Evolutionary conservation across 1,140 invertebrate genomes (phyloP).

Genomic region (Caenorhabditis tropicalis): DNA sequence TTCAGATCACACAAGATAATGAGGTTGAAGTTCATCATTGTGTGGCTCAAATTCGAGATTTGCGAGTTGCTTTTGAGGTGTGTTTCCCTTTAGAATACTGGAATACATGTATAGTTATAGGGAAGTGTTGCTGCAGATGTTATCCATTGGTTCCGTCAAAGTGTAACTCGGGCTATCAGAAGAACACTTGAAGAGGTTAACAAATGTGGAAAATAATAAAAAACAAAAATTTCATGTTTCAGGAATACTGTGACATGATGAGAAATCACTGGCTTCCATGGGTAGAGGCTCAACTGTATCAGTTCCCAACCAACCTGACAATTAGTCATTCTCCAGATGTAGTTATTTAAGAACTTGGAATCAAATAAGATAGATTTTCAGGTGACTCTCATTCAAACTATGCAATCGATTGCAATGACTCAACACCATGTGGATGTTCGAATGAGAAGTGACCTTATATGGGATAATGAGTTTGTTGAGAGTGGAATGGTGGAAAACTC

Average conservation of each 20-base stretch:
- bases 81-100: neutral
- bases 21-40: constrained; percentile 55
- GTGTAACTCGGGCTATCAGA: constrained; percentile 49
- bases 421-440: constrained; percentile 37
- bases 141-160: constrained; percentile 55
- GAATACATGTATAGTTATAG: neutral
- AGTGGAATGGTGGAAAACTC: constrained; percentile 45
- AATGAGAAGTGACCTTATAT: constrained; percentile 53
- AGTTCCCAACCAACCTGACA: constrained; percentile 53
- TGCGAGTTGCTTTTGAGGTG: constrained; percentile 42
- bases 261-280: constrained; percentile 54
- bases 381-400: constrained; percentile 52
- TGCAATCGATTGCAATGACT: constrained; percentile 51
- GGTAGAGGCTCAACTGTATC: constrained; percentile 53
- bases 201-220: neutral
- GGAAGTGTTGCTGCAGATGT: constrained; percentile 56
- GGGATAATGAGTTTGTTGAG: constrained; percentile 50
- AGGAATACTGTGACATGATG: constrained; percentile 59
- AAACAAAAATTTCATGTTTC: neutral
- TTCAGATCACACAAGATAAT: constrained; percentile 50
- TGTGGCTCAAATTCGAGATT: constrained; percentile 52
- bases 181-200: constrained; percentile 56
- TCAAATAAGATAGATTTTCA: neutral
- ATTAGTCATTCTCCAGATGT: constrained; percentile 57
- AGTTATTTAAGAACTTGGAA: neutral